Evolutionary conservation across 2,797 vertebrate species (phyloP).

Genomic region (Peromyscus melanophrys): DNA sequence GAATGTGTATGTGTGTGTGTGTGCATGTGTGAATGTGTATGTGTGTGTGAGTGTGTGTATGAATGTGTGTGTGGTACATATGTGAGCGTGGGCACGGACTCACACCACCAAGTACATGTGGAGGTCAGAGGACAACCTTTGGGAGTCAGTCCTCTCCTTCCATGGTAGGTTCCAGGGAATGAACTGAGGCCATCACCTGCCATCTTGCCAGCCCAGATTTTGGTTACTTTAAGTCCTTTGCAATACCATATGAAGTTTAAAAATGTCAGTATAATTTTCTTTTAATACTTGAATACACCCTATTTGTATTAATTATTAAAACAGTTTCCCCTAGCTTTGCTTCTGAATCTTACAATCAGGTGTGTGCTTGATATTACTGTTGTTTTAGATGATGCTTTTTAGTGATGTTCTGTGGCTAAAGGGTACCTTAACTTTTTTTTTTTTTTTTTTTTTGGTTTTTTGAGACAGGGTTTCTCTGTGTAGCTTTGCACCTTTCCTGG

Average conservation of each 20-base stretch:
- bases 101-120: background rate
- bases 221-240: constrained; percentile 64
- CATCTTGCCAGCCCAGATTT: background rate
- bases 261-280: constrained; percentile 39
- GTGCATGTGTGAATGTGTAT: background rate
- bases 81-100: background rate
- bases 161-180: background rate
- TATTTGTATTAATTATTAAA: constrained; percentile 57
- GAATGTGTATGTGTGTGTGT: background rate
- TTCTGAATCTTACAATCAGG: constrained; percentile 60
- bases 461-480: too few species aligned
- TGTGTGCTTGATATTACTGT: constrained; percentile 27
- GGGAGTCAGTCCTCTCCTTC: background rate
- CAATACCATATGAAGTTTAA: constrained; percentile 54
- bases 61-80: background rate
- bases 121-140: background rate
- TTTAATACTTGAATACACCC: constrained; percentile 47
- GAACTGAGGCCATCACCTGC: background rate
- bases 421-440: constrained; percentile 33
- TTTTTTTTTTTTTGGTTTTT: background rate
- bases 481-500: too few species aligned
- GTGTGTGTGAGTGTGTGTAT: background rate
- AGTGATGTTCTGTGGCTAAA: constrained; percentile 30
- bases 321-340: constrained; percentile 9
- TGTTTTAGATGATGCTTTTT: constrained; percentile 68